Evolutionary conservation across 2,888 invertebrate genomes (phyloP).

Genomic region (Pedicia rivosa): DNA sequence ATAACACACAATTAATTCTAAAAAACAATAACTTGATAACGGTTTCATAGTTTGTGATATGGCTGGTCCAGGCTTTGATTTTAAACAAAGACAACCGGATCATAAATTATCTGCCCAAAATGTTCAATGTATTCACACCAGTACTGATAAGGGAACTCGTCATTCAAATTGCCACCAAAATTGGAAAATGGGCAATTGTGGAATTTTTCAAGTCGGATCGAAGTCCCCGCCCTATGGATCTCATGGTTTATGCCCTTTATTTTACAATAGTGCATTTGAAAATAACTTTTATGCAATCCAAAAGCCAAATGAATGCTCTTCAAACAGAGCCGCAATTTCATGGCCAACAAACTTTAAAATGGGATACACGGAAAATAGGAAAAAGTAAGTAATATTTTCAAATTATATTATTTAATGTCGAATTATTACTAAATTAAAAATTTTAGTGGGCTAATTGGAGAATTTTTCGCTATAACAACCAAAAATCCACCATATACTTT

Average conservation of each 20-base stretch:
- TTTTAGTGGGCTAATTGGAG: too few relatives aligned
- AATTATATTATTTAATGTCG: too few relatives aligned
- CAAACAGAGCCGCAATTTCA: conserved; percentile 4
- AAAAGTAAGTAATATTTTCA: conserved; percentile 6
- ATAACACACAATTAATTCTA: not conserved
- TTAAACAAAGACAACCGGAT: conserved; percentile 9
- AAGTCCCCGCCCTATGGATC: conserved; percentile 13
- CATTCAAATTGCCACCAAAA: conserved; percentile 17
- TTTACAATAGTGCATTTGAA: conserved; percentile 16
- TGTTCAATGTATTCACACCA: conserved; percentile 18
- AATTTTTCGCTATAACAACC: too few relatives aligned
- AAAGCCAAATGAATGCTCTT: conserved; percentile 13
- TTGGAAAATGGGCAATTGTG: conserved; percentile 19
- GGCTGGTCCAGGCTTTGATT: conserved; percentile 17
- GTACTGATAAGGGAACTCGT: conserved; percentile 15
- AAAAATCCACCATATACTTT: too few relatives aligned
- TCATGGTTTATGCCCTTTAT: conserved; percentile 17
- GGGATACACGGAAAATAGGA: conserved; percentile 17
- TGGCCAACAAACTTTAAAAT: conserved; percentile 15
- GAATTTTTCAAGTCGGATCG: conserved; percentile 14
- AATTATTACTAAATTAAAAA: too few relatives aligned
- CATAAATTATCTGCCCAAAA: conserved; percentile 15
- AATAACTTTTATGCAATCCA: conserved; percentile 15
- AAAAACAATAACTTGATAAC: not conserved
- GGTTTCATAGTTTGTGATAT: conserved; percentile 16